These are phyloP conservation scores for Thamnaconus septentrionalis DNA, from an alignment of 2,113 vertebrate genomes.

Conservation along the genomic window DNA sequence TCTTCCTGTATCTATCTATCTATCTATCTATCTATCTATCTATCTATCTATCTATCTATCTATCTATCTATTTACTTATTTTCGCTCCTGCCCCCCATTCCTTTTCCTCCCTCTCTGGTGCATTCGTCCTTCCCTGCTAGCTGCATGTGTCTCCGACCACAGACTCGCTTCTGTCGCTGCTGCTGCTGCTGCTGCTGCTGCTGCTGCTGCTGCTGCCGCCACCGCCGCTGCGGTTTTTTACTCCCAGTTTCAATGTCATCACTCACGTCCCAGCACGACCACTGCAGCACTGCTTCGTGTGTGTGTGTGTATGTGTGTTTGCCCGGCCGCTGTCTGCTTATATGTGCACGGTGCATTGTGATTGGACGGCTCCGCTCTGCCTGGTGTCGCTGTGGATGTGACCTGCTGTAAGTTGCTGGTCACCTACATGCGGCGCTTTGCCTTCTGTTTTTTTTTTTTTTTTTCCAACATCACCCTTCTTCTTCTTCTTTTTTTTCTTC, in stretches of 20 bases:
- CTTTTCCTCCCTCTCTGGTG: constrained; percentile 38
- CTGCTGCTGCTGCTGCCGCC: constrained; percentile 13
- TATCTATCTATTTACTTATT: neutral
- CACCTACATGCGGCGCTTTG: too few species aligned
- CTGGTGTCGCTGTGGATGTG: too few species aligned
- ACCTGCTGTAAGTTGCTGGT: too few species aligned
- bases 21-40: neutral
- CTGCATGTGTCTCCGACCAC: constrained; percentile 39
- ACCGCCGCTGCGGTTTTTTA: constrained; percentile 39
- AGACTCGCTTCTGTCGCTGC: constrained; percentile 6
- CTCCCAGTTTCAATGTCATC: constrained; percentile 66
- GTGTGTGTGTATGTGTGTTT: constrained; percentile 33
- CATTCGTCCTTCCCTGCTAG: constrained; percentile 22
- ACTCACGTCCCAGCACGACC: constrained; percentile 64
- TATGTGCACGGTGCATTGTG: too few species aligned
- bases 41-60: neutral
- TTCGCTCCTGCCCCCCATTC: constrained; percentile 58
- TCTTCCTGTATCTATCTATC: constrained; percentile 4
- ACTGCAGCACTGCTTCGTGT: constrained; percentile 47
- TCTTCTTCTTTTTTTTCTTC: too few species aligned
- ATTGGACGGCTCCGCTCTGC: too few species aligned
- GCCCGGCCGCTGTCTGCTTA: too few species aligned
- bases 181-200: constrained; percentile 19
- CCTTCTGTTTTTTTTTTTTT: too few species aligned
- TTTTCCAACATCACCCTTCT: too few species aligned